Conservation (phyloP, 2,888 invertebrate genomes). For the Metacarcinus magister region DNA sequence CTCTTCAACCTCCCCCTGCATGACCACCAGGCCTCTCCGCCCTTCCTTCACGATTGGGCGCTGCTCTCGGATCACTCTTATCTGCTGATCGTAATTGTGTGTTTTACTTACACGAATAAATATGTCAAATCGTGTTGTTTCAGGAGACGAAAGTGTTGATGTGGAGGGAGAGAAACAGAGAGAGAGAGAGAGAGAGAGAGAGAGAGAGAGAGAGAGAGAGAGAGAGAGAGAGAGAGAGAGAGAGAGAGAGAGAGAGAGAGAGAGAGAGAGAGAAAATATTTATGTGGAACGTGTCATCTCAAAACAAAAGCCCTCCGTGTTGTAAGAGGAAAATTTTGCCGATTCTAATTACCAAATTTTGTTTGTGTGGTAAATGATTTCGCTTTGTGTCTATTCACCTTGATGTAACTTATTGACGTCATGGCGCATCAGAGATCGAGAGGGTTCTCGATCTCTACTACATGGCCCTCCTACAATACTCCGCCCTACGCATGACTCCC, state of each 20-base stretch:
- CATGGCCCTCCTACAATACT: background rate
- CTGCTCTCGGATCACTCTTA: background rate
- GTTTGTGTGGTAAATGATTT: background rate
- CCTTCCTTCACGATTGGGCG: background rate
- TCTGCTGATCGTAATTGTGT: background rate
- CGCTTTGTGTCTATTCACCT: background rate
- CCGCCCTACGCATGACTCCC: background rate
- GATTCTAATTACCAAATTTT: background rate
- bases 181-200: slow-evolving; percentile 39
- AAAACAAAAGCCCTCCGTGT: background rate
- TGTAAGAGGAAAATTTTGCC: background rate
- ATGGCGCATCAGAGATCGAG: too few relatives aligned
- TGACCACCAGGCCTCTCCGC: background rate
- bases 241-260: slow-evolving; percentile 1
- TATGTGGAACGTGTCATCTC: background rate
- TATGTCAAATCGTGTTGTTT: background rate
- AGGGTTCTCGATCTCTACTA: background rate
- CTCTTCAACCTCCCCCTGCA: background rate
- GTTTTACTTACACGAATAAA: background rate
- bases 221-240: slow-evolving; percentile 15
- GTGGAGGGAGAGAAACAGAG: background rate
- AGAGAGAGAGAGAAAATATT: background rate
- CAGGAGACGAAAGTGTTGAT: background rate
- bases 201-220: slow-evolving; percentile 33
- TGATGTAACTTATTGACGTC: background rate